Base-by-base conservation (phyloP, 2,888 invertebrate species). In the Nasonovia ribisnigri region DNA sequence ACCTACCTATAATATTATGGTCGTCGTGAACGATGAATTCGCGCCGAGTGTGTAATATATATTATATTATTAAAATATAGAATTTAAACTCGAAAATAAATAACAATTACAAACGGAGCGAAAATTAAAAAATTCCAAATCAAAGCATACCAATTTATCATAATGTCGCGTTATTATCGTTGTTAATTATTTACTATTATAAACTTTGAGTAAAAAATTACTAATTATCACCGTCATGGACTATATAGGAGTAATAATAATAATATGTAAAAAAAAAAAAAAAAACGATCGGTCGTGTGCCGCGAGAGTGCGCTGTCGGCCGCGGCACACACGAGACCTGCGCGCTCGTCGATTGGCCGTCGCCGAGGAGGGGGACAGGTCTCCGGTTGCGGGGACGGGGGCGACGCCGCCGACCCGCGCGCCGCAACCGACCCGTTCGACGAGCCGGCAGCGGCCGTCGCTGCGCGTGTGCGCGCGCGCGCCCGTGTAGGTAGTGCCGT, bases 271-370 rank as follows among this genome's bases (percentile, higher is more conserved):
- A 48, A 48, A 87, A 51, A n/a, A 29, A 20, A 48, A 87, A n/a
- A 48, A 48, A 87, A 51, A n/a, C 46, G n/a, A 48, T 51, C 36
- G n/a, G n/a, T 8, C 51, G 20, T 77, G n/a, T 13, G 29, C 88
- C 89, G 89, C 16, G 20, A 29, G 16, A 60, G 43, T 16, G 51
- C 77, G 91, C 42, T 29, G 51, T n/a, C 36, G 67, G 20, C 42
- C 26, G 51, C 36, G 26, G 24, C 48, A 6, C 43, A n/a, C 84
- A 29, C 84, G 84, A 43, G 88, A 46, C 26, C 88, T 26, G 24
- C 42, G 42, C 88, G 89, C 3, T n/a, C 84, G 48, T 26, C 51
- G 90, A 77, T 77, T 77, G 77, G 84, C 84, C 42, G 84, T 46
- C 43, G 77, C 26, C 51, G 42, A 42, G 84, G 91, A 46, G 84